These are phyloP conservation scores for Nothocercus julius DNA, from an alignment of 2,113 vertebrate genomes.

Conservation along the genomic window DNA sequence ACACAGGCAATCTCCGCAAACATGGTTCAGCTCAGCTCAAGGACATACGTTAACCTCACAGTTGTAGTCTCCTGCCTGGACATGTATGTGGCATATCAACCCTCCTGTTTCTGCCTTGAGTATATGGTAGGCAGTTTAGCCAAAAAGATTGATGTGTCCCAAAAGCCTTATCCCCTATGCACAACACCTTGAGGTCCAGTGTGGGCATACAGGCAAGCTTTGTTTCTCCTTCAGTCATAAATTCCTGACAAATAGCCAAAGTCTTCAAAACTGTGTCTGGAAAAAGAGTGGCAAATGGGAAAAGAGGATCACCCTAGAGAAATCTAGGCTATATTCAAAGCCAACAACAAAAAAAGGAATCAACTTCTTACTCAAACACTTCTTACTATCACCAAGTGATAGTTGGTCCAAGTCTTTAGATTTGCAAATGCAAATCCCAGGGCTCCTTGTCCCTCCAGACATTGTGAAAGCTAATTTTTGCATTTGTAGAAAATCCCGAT, in stretches of 20 bases:
- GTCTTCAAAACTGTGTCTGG: neutral
- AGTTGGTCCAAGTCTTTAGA: neutral
- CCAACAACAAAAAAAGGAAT: neutral
- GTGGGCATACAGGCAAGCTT: neutral
- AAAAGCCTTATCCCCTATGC: neutral
- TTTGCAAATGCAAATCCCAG: neutral
- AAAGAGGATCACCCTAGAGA: neutral
- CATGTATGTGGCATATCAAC: rapidly evolving
- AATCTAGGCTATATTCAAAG: neutral
- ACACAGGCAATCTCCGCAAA: neutral
- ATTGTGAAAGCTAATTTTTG: neutral
- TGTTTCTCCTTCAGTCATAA: neutral
- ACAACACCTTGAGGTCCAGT: rapidly evolving
- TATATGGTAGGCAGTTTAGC: neutral
- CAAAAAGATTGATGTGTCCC: neutral
- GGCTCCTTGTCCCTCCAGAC: neutral
- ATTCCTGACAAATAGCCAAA: neutral
- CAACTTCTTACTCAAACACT: neutral
- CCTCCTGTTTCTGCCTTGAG: neutral
- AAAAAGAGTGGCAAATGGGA: neutral
- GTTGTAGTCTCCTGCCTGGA: neutral
- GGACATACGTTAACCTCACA: neutral
- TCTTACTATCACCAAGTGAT: neutral
- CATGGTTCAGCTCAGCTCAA: rapidly evolving
- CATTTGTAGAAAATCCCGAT: neutral